phyloP scores from a whole-genome alignment of 1,140 invertebrate species.

The Paraescarpia echinospica region DNA sequence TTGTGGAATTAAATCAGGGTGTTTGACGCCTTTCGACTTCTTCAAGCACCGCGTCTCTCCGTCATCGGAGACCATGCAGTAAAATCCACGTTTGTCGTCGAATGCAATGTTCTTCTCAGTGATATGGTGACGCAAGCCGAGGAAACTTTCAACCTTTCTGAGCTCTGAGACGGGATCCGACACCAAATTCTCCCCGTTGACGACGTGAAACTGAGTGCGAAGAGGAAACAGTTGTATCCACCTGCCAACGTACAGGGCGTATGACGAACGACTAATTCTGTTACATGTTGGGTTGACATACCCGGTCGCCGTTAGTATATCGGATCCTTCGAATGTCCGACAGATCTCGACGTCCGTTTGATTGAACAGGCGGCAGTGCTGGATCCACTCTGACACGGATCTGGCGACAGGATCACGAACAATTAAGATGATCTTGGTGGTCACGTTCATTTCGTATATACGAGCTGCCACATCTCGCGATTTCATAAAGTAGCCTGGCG shows the following conservation, averaged over 20 bases:
- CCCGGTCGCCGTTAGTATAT: constrained; percentile 42
- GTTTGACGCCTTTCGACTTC: constrained; percentile 83
- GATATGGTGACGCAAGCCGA: constrained; percentile 44
- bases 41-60: constrained; percentile 62
- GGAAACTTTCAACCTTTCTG: constrained; percentile 46
- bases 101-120: constrained; percentile 50
- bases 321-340: constrained; percentile 45
- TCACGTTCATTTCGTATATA: constrained; percentile 16
- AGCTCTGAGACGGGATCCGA: constrained; percentile 48
- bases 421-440: constrained; percentile 75
- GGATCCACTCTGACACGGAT: constrained; percentile 91
- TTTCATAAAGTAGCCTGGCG: constrained; percentile 61
- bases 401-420: constrained; percentile 88
- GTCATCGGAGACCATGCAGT: constrained; percentile 51
- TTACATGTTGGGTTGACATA: constrained; percentile 45
- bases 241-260: constrained; percentile 49
- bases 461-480: background rate
- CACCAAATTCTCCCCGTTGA: constrained; percentile 52
- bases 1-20: constrained; percentile 76
- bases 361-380: constrained; percentile 51
- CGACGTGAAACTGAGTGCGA: constrained; percentile 49
- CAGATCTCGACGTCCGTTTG: constrained; percentile 33
- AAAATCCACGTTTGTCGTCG: constrained; percentile 59
- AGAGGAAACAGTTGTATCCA: constrained; percentile 47
- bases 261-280: constrained; percentile 65